A percentile compares a stretch with the other conserved stretches of the same genome.
Evolutionary conservation across 2,113 vertebrate species (phyloP).

Genomic region (Chaetodon trifascialis): DNA sequence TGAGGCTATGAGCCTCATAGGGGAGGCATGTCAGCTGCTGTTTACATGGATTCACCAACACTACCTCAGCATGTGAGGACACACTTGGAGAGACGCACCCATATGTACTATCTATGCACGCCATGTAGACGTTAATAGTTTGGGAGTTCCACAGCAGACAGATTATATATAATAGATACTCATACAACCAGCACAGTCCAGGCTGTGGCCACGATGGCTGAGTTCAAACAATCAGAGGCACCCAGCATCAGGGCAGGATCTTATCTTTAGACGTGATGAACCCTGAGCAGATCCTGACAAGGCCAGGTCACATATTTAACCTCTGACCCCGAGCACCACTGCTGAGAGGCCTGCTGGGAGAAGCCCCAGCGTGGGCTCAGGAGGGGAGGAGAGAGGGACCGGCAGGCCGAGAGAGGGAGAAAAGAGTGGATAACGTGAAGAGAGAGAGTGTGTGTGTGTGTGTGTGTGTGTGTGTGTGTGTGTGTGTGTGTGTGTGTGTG

Average conservation of each 20-base stretch:
- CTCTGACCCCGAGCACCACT: constrained; percentile 42
- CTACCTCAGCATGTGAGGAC: background rate
- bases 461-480: constrained; percentile 14
- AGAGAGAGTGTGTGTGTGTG: constrained; percentile 43
- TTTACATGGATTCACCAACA: constrained; percentile 37
- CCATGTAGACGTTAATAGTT: constrained; percentile 19
- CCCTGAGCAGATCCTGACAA: constrained; percentile 56
- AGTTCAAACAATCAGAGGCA: background rate
- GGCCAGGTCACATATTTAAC: constrained; percentile 72
- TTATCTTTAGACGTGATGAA: constrained; percentile 50
- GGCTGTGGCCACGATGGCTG: constrained; percentile 5
- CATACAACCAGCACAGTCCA: constrained; percentile 23
- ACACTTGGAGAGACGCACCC: background rate
- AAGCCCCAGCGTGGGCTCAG: constrained; percentile 14
- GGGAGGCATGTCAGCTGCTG: constrained; percentile 31
- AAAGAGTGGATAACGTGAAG: background rate
- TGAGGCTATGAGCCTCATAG: background rate
- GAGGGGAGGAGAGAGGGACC: constrained; percentile 18
- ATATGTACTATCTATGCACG: constrained; percentile 15
- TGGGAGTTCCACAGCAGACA: background rate
- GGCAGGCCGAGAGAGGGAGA: background rate
- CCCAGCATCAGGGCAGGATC: background rate
- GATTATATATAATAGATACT: constrained; percentile 28
- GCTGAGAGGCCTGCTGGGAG: constrained; percentile 33
- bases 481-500: too few relatives aligned